These are phyloP conservation scores for Austrofundulus limnaeus DNA, from an alignment of 2,113 vertebrate species.

Conservation along the genomic window DNA sequence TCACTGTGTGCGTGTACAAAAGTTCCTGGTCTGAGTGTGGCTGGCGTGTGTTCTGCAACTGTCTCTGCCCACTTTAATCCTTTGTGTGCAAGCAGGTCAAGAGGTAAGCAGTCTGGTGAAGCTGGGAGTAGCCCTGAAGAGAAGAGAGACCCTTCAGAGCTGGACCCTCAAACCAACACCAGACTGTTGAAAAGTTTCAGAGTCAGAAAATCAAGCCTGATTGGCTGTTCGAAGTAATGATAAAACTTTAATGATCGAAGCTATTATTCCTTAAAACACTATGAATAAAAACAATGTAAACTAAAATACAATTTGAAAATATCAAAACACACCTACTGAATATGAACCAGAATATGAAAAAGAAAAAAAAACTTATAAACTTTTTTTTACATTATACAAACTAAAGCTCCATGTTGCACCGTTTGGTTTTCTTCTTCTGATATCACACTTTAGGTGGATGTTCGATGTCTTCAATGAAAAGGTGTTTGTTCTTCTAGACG, in stretches of 20 bases:
- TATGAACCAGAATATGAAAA: background rate
- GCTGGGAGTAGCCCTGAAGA: slow-evolving; percentile 36
- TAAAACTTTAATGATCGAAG: background rate
- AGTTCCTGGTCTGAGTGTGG: slow-evolving; percentile 48
- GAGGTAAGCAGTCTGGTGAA: slow-evolving; percentile 58
- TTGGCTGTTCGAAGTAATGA: background rate
- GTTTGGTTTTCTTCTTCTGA: background rate
- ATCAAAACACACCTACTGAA: background rate
- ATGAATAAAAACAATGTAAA: background rate
- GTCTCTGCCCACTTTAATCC: slow-evolving; percentile 65
- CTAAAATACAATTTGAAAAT: background rate
- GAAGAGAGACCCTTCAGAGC: slow-evolving; percentile 20
- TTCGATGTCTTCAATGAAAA: background rate
- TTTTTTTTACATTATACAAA: background rate
- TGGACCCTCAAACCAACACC: background rate
- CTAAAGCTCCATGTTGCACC: background rate
- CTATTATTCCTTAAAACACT: background rate
- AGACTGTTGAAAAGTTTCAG: background rate
- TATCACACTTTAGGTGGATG: background rate
- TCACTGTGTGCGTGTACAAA: slow-evolving; percentile 31
- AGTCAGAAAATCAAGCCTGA: background rate
- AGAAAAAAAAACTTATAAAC: no score
- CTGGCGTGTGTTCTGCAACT: slow-evolving; percentile 63
- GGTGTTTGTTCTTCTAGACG: background rate
- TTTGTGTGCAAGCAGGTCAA: slow-evolving; percentile 71